Conservation (phyloP, 2,888 invertebrate genomes). For the Slavum lentiscoides region DNA sequence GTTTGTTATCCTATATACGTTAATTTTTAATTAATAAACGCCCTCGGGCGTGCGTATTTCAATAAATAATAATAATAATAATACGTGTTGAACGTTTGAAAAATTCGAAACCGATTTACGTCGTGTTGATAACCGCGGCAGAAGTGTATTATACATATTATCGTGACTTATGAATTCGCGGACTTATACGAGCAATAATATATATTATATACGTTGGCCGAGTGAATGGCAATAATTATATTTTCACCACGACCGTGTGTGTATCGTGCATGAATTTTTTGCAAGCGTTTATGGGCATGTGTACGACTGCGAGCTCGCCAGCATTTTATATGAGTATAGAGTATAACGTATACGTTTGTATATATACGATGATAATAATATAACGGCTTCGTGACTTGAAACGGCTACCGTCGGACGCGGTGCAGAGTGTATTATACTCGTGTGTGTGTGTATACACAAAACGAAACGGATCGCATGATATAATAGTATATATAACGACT, state of each 20-base stretch:
- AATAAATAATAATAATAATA: no score
- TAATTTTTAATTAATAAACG: no score
- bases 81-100: no score
- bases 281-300: no score
- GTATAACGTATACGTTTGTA: not conserved
- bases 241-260: no score
- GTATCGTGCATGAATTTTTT: no score
- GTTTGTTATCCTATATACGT: no score
- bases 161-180: no score
- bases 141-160: no score
- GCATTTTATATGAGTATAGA: not conserved
- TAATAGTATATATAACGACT: not conserved
- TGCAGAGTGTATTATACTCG: not conserved
- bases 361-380: not conserved
- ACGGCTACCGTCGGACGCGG: constrained; percentile 1
- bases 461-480: not conserved
- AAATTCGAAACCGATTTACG: no score
- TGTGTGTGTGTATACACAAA: not conserved
- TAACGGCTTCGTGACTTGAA: constrained; percentile 14
- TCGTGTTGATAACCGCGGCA: not conserved
- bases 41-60: no score
- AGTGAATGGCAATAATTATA: not conserved
- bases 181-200: not conserved
- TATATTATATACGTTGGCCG: not conserved
- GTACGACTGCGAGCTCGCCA: not conserved